Evolutionary conservation across 2,113 vertebrate species (phyloP).

Genomic region (Antigone vipio): DNA sequence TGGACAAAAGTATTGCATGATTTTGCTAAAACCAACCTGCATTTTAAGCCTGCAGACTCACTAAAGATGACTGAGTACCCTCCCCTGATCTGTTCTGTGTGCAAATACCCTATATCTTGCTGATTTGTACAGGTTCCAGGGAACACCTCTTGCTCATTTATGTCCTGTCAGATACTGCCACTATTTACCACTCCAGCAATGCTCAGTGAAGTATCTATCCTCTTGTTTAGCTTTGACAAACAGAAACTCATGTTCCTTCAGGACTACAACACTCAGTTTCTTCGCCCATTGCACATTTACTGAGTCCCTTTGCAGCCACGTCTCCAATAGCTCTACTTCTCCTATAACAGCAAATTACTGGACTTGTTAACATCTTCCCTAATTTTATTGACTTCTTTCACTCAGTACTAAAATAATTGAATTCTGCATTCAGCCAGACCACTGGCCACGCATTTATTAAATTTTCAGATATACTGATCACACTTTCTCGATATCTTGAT

Average conservation of each 20-base stretch:
- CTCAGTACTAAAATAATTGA: not conserved
- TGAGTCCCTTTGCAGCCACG: not conserved
- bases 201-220: not conserved
- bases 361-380: not conserved
- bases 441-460: not conserved
- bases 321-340: not conserved
- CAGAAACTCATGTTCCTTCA: not conserved
- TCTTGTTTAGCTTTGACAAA: not conserved
- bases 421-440: not conserved
- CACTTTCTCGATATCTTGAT: not conserved
- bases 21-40: not conserved
- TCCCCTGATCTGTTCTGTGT: not conserved
- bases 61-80: not conserved
- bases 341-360: not conserved
- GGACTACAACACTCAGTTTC: not conserved
- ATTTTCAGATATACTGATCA: not conserved
- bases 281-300: not conserved
- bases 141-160: not conserved
- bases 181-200: not conserved
- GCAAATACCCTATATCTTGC: not conserved
- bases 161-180: not conserved
- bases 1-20: not conserved
- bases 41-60: not conserved
- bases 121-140: not conserved
- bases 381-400: not conserved